Evolutionary conservation across 1,140 invertebrate species (phyloP).

Genomic region (Scylla paramamosain): DNA sequence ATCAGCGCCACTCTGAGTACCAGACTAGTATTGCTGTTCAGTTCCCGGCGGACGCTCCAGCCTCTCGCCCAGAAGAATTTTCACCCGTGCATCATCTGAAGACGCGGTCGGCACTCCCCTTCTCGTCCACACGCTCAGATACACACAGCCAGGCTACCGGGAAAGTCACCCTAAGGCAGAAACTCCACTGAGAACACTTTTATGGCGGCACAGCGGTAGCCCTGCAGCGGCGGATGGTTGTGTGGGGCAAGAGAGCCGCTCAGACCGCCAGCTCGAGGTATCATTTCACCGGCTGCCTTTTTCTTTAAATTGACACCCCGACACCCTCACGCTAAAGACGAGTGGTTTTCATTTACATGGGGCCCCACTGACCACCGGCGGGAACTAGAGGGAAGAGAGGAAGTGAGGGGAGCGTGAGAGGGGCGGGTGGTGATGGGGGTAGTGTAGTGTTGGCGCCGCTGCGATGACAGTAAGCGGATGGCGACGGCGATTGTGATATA

Average conservation of each 20-base stretch:
- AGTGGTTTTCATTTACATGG: slow-evolving; percentile 70
- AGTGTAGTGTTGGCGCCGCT: no score
- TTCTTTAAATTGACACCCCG: slow-evolving; percentile 66
- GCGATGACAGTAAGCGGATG: no score
- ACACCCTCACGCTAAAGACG: slow-evolving; percentile 55
- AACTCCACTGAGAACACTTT: no score
- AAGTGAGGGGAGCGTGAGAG: neutral
- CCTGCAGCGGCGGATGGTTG: no score
- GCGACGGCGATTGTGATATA: no score
- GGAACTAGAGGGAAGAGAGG: neutral
- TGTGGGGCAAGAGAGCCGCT: no score
- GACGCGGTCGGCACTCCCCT: neutral
- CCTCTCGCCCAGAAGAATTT: no score
- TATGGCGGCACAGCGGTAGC: no score
- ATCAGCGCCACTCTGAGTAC: slow-evolving; percentile 42
- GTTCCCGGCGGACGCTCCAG: neutral
- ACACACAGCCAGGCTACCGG: no score
- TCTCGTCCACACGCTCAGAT: neutral
- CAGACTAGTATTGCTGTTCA: neutral
- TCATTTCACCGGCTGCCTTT: slow-evolving; percentile 56
- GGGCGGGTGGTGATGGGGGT: neutral
- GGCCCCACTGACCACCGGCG: slow-evolving; percentile 2
- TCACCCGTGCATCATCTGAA: no score
- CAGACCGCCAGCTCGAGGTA: neutral
- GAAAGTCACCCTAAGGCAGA: no score